Evolutionary conservation across 2,113 vertebrate species (phyloP).

Genomic region (Gasterosteus nipponicus): DNA sequence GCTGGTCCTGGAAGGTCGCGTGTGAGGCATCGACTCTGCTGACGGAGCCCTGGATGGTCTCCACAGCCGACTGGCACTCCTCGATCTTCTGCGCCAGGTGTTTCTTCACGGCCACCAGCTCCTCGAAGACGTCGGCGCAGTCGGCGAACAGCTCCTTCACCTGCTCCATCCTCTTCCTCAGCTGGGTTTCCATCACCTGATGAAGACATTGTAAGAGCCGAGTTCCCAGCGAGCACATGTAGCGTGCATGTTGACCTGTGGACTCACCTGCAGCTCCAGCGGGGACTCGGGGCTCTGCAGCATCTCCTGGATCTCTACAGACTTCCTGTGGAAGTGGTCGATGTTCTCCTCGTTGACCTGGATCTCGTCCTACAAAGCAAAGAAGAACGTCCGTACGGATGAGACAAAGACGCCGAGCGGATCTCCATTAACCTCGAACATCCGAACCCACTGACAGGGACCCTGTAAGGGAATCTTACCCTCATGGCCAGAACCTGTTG

Average conservation of each 20-base stretch:
- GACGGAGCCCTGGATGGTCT: constrained; percentile 67
- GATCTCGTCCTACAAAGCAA: constrained; percentile 84
- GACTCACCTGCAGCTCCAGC: constrained; percentile 90
- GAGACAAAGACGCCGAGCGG: neutral
- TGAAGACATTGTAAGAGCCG: neutral
- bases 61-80: constrained; percentile 64
- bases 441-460: neutral
- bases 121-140: constrained; percentile 79
- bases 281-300: constrained; percentile 89
- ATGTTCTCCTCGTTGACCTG: constrained; percentile 83
- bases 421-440: too few species aligned
- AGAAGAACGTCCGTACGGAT: neutral
- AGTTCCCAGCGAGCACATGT: neutral
- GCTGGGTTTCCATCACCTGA: constrained; percentile 77
- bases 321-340: constrained; percentile 86
- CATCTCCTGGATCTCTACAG: constrained; percentile 88
- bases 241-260: neutral
- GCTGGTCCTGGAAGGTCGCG: constrained; percentile 47
- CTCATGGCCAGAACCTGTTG: constrained; percentile 82
- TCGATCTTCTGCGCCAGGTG: constrained; percentile 74
- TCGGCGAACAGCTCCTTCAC: constrained; percentile 81
- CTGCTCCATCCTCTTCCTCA: constrained; percentile 81
- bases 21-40: constrained; percentile 43
- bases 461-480: constrained; percentile 69
- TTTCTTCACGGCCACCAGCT: constrained; percentile 76